Evolutionary conservation across 1,140 invertebrate species (phyloP).

Genomic region (Drosophila nigromelanica): DNA sequence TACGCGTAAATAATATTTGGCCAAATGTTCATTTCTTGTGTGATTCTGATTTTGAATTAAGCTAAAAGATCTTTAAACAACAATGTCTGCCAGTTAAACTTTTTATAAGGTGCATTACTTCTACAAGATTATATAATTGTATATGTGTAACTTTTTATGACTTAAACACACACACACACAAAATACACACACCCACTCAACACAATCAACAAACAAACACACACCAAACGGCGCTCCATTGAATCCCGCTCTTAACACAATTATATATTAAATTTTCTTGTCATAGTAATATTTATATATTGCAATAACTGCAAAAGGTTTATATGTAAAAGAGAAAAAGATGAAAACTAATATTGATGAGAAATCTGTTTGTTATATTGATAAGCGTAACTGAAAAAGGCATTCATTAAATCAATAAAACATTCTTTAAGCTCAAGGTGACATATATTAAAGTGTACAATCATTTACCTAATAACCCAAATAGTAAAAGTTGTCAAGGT

Average conservation of each 20-base stretch:
- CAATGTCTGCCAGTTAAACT: slow-evolving; percentile 65
- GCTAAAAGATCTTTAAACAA: slow-evolving; percentile 42
- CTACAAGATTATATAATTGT: slow-evolving; percentile 47
- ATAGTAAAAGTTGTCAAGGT: neutral
- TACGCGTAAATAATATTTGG: slow-evolving; percentile 39
- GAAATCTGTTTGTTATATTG: slow-evolving; percentile 81
- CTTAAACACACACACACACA: slow-evolving; percentile 25
- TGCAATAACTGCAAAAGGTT: slow-evolving; percentile 63
- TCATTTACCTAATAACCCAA: neutral
- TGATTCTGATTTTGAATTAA: slow-evolving; percentile 51
- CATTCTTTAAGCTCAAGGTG: slow-evolving; percentile 70
- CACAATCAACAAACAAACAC: slow-evolving; percentile 9
- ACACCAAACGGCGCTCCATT: slow-evolving; percentile 39
- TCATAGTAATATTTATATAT: slow-evolving; percentile 77
- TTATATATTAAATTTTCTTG: slow-evolving; percentile 64
- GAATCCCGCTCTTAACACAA: slow-evolving; percentile 45
- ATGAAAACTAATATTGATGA: slow-evolving; percentile 67
- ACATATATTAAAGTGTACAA: slow-evolving; percentile 5
- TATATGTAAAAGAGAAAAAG: slow-evolving; percentile 44
- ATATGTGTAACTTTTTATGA: slow-evolving; percentile 44
- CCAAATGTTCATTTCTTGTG: slow-evolving; percentile 38
- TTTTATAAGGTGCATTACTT: slow-evolving; percentile 68
- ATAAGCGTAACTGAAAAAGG: slow-evolving; percentile 77
- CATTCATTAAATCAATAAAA: slow-evolving; percentile 81
- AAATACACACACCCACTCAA: neutral